These are phyloP conservation scores for Trichosurus vulpecula DNA, from an alignment of 2,797 vertebrate genomes.

Conservation along the genomic window DNA sequence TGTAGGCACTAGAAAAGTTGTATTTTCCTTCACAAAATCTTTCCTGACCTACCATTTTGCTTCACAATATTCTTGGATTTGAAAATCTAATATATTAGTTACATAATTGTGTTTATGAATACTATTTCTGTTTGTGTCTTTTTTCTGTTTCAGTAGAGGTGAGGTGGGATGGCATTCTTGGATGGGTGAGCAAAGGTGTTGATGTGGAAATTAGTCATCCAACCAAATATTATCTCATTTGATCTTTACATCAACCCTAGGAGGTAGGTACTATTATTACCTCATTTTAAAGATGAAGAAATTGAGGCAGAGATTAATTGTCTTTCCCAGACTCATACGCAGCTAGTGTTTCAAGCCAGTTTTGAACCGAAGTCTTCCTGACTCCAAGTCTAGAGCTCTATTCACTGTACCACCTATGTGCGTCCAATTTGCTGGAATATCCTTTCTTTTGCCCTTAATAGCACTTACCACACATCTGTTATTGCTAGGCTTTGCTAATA, in stretches of 20 bases:
- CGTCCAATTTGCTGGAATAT: too few relatives aligned
- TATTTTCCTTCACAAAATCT: background rate
- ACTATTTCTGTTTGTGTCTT: background rate
- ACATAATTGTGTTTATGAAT: background rate
- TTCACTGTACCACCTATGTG: too few relatives aligned
- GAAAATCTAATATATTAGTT: background rate
- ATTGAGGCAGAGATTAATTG: background rate
- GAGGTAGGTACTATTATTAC: background rate
- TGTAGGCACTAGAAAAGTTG: background rate
- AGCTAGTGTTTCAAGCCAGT: background rate
- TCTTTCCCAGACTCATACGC: background rate
- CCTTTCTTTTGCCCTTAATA: background rate
- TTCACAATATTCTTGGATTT: background rate
- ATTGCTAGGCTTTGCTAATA: background rate
- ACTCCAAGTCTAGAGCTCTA: too few relatives aligned
- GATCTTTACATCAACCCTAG: background rate
- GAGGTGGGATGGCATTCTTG: background rate
- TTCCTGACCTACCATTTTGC: background rate
- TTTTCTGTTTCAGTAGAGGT: background rate
- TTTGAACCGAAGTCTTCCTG: too few relatives aligned
- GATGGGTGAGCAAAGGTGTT: background rate
- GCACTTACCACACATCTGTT: background rate
- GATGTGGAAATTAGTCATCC: background rate
- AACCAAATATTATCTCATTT: background rate
- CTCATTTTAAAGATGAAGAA: background rate